Evolutionary conservation across 2,113 vertebrate species (phyloP).

Genomic region (Argyrosomus japonicus): DNA sequence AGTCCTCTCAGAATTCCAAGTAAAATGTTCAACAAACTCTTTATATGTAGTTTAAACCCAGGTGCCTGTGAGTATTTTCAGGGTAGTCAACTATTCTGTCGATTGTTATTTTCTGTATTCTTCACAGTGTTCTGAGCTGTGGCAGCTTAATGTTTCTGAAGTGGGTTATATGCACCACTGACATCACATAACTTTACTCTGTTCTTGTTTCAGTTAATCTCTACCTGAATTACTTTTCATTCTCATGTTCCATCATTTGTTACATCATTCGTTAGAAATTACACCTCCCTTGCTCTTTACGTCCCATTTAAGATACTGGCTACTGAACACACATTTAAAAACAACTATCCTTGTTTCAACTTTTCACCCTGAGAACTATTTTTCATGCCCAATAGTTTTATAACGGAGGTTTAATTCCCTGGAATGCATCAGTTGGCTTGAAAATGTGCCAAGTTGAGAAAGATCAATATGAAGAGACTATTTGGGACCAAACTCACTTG

Average conservation of each 20-base stretch:
- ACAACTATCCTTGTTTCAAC: constrained; percentile 4
- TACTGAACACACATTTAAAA: neutral
- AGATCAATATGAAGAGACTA: constrained; percentile 46
- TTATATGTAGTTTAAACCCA: too few species aligned
- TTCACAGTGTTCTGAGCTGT: too few species aligned
- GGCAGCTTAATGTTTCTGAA: too few species aligned
- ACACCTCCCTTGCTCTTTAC: neutral
- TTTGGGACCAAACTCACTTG: constrained; percentile 22
- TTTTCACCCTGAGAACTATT: constrained; percentile 21
- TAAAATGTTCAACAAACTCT: too few species aligned
- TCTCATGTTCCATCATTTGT: neutral
- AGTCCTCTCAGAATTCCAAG: neutral
- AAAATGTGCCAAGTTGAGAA: constrained; percentile 37
- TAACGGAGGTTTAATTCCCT: constrained; percentile 35
- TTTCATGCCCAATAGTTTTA: constrained; percentile 7
- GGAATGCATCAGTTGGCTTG: constrained; percentile 31
- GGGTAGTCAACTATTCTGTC: too few species aligned
- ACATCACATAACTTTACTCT: too few species aligned
- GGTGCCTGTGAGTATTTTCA: too few species aligned
- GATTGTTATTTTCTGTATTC: too few species aligned
- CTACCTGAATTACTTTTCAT: neutral
- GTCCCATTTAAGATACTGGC: neutral
- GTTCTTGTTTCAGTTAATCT: neutral
- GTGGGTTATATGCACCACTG: too few species aligned
- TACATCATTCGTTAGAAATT: neutral